Base-by-base conservation (phyloP, 2,113 vertebrate genomes). In the Oncorhynchus tshawytscha region DNA sequence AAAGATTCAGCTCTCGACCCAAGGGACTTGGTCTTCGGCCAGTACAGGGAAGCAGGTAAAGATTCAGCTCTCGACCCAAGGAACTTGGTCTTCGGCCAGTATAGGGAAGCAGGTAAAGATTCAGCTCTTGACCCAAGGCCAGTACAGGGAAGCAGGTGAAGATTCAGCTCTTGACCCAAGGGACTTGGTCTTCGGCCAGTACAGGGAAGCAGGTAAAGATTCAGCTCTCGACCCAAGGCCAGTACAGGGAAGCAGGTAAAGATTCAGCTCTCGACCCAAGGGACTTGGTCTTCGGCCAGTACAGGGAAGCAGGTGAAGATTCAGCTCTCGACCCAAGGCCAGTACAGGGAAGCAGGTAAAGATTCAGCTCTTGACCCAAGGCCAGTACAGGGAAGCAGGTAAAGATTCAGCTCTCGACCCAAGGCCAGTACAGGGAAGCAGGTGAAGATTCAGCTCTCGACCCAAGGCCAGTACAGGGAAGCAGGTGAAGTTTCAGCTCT, bases 331-430 rank as follows among this genome's bases (percentile, higher is more conserved):
- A 95, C 0, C 78, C 86, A 64, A 84, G 27, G 0, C 29, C 97
- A 98, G 84, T 99, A 99, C 85, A 92, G 97, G 22, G 97, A 99
- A 88, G 96, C 97, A 73, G 97, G 97, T 98, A 77, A 84, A 27
- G 25, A 27, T 27, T 27, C 96, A 0, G 97, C 97, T 2, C 91
- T 99, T 0, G 92, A 95, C 0, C 78, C 86, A 64, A 84, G 27
- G 24, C 31, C 97, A 98, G 84, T 99, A 99, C 85, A 92, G 97
- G 22, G 97, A 99, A 88, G 96, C 97, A 73, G 97, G 97, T 98
- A 77, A 84, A 27, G 25, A 27, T 27, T 27, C 96, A 0, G 97
- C 97, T 2, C 91, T 99, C 0, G 92, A 95, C 0, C 78, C 86
- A 64, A 84, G 27, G 25, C 29, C 97, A 98, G 84, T 99, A 99